Evolutionary conservation across 2,113 vertebrate genomes (phyloP).

Genomic region (Microcebus jonahi): DNA sequence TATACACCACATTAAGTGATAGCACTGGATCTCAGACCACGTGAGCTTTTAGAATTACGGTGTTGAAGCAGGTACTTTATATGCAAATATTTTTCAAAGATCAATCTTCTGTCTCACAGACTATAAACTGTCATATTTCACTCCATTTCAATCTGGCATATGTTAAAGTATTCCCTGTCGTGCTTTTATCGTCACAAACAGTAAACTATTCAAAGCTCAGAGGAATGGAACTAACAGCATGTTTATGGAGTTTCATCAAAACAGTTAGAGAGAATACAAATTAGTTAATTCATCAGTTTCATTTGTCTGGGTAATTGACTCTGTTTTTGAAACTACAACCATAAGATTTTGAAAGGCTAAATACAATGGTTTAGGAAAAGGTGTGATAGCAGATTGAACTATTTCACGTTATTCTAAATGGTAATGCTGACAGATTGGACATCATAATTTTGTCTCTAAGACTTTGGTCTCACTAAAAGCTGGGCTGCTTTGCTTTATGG

Average conservation of each 20-base stretch:
- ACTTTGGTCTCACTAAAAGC: neutral
- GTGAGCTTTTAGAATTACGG: slow-evolving; percentile 55
- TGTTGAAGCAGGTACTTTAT: slow-evolving; percentile 62
- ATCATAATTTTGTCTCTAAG: slow-evolving; percentile 12
- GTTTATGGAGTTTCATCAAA: slow-evolving; percentile 78
- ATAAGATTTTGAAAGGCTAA: slow-evolving; percentile 45
- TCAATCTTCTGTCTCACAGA: slow-evolving; percentile 75
- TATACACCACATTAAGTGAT: neutral
- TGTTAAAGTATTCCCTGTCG: slow-evolving; percentile 83
- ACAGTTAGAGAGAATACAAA: slow-evolving; percentile 81
- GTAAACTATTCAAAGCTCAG: slow-evolving; percentile 82
- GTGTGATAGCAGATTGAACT: neutral
- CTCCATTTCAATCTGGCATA: slow-evolving; percentile 79
- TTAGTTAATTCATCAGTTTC: slow-evolving; percentile 78
- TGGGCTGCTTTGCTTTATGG: neutral
- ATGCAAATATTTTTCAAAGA: slow-evolving; percentile 79
- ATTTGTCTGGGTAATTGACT: slow-evolving; percentile 80
- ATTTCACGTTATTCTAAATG: slow-evolving; percentile 28
- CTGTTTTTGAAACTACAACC: slow-evolving; percentile 59
- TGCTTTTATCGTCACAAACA: slow-evolving; percentile 81
- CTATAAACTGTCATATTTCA: slow-evolving; percentile 79
- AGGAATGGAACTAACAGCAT: slow-evolving; percentile 80
- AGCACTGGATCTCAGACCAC: neutral
- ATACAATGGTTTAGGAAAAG: neutral
- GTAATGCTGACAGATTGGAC: neutral